phyloP scores from a whole-genome alignment of 2,888 invertebrate species.

The Drosophila nigritarsus region DNA sequence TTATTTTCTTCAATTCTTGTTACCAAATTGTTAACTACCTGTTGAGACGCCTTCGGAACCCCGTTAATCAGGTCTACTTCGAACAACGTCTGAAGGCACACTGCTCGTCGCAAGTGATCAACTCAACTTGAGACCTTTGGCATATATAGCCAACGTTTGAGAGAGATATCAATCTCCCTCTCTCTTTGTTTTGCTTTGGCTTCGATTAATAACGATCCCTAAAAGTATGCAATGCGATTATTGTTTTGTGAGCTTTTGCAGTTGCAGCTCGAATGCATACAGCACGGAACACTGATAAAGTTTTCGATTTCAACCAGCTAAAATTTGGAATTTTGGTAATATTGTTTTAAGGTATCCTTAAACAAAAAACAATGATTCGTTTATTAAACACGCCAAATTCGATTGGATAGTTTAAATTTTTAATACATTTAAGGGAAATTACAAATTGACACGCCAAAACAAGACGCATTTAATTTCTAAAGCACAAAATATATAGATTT shows the following conservation, averaged over 20 bases:
- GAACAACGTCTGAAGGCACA: conserved; percentile 34
- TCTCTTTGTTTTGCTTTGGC: neutral
- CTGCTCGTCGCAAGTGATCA: conserved; percentile 37
- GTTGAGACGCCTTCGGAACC: conserved; percentile 12
- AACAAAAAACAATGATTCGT: neutral
- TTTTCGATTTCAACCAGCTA: neutral
- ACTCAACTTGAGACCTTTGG: conserved; percentile 24
- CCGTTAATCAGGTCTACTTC: conserved; percentile 3
- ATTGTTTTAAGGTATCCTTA: neutral
- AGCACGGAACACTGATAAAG: neutral
- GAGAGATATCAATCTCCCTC: conserved; percentile 9
- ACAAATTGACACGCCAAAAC: neutral
- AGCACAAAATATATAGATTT: neutral
- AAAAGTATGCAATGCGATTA: conserved; percentile 15
- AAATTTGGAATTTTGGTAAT: neutral
- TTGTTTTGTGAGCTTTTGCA: neutral
- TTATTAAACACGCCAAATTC: neutral
- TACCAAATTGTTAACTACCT: conserved; percentile 46
- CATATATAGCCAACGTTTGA: conserved; percentile 39
- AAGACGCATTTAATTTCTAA: neutral
- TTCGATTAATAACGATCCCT: neutral
- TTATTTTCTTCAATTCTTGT: conserved; percentile 10
- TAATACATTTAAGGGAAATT: neutral
- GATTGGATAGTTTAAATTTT: neutral
- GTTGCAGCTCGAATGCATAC: conserved; percentile 3